Base-by-base conservation (phyloP, 2,888 invertebrate species). In the Crematogaster levior region DNA sequence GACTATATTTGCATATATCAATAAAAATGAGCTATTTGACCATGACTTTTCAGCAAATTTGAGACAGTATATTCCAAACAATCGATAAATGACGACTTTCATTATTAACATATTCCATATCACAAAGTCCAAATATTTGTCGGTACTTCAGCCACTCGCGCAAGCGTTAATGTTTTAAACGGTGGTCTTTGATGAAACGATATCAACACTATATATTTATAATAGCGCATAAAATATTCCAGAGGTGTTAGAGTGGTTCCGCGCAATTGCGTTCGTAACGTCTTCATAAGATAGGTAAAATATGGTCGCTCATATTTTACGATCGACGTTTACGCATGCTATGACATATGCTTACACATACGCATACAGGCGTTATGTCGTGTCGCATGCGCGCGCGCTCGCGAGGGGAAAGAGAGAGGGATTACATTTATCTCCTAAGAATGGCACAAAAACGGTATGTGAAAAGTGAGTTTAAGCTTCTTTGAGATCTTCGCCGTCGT, bases 261-360 rank as follows among this genome's bases (percentile, higher is more conserved):
- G 68, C 56, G 77, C 43, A 79, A 56, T 34, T 79, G 30, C 43
- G 43, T 40, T 9, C 9, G 40, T 43, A 65, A 40, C 30, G 37
- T 56, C 56, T 56, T 24, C 56, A 43, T 30, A 40, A 56, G 65
- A 56, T 12, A n/a, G 37, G 37, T 61, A 63, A 63, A 51, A 75
- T 75, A 63, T 34, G 12, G 24, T n/a, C 12, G 27, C 37, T 65
- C 77, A 24, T 79, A 81, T 87, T 85, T 85, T 82, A 86, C 60
- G 81, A 61, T 75, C 72, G 84, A 56, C 65, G 74, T 73, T 79
- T 77, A 58, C 56, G 40, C 66, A 15, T 43, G n/a, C 53, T 24
- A 18, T 61, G 56, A 27, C 24, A 27, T 27, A n/a, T 43, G 60
- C 21, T 34, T 51, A n/a, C 63, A 27, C 53, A 63, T 65, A 37